Evolutionary conservation across 2,113 vertebrate genomes (phyloP), one percentile per base, ranked within the genome.

Genomic region (Antechinus stuartii): DNA sequence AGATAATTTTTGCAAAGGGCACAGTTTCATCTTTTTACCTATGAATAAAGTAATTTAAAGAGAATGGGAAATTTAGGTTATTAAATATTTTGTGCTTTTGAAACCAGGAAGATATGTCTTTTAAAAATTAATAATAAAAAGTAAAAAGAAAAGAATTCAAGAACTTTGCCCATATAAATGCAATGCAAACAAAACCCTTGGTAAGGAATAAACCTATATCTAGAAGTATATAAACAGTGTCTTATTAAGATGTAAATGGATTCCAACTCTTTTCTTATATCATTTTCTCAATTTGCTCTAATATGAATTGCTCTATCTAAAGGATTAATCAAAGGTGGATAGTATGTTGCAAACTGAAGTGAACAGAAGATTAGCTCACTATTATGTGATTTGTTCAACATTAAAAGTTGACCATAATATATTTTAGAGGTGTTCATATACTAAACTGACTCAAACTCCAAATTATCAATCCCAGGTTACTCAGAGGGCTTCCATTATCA

Each of bases 21-120:
- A 97, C 11, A 96, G 96, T 98, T 98, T 98, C 97, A 97, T 98
- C 97, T 97, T 97, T 93, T 92, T 97, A 94, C 94, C 97, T 97
- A 95, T 97, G 94, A 98, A 98, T 97, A 97, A 97, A 95, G 97
- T 98, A 97, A 97, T 98, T 96, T 98, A 97, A 97, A 97, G 94
- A 96, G 94, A 98, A 97, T 93, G 98, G 95, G 94, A 97, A 95
- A 95, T 97, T 98, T 97, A 95, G 94, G 97, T 93, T 55, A 93
- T 96, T 97, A 98, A 98, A 52, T 97, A 95, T 97, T 90, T 95
- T 96, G 89, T 94, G 76, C 68, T 93, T 97, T 97, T 97, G 97
- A 93, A 94, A 97, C 94, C 97, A 92, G 92, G 50, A 96, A 94
- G 95, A 35, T 53, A 96, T 96, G 92, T 94, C 97, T 89, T 95